Conservation (phyloP, 2,888 invertebrate species). For the Laothoe populi region DNA sequence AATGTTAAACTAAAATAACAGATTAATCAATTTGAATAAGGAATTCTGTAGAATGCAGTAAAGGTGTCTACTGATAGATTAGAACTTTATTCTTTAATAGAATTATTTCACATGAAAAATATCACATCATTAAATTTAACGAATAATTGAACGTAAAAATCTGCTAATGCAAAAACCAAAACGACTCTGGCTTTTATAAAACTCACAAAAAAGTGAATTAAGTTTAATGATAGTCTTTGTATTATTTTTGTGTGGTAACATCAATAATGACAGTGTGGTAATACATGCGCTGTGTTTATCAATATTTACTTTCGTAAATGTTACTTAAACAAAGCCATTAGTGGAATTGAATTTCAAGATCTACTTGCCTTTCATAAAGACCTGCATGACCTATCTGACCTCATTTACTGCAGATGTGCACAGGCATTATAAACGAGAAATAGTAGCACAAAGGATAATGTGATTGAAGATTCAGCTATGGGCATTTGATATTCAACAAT, state of each 20-base stretch:
- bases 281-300: background rate
- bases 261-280: background rate
- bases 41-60: too few species aligned
- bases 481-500: constrained; percentile 1
- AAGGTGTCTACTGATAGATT: too few species aligned
- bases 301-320: background rate
- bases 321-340: background rate
- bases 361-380: constrained; percentile 10
- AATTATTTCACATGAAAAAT: too few species aligned
- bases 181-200: background rate
- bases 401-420: constrained; percentile 15
- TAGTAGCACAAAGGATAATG: constrained; percentile 23
- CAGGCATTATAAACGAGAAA: constrained; percentile 18
- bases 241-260: background rate
- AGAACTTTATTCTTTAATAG: too few species aligned
- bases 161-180: background rate
- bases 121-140: background rate
- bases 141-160: background rate
- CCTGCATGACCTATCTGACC: background rate
- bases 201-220: background rate
- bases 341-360: background rate
- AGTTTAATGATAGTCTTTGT: background rate
- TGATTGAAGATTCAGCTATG: constrained; percentile 16
- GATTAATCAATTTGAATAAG: too few species aligned
- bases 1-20: too few species aligned